Conservation (phyloP, 1,140 invertebrate species). For the Sitophilus oryzae region DNA sequence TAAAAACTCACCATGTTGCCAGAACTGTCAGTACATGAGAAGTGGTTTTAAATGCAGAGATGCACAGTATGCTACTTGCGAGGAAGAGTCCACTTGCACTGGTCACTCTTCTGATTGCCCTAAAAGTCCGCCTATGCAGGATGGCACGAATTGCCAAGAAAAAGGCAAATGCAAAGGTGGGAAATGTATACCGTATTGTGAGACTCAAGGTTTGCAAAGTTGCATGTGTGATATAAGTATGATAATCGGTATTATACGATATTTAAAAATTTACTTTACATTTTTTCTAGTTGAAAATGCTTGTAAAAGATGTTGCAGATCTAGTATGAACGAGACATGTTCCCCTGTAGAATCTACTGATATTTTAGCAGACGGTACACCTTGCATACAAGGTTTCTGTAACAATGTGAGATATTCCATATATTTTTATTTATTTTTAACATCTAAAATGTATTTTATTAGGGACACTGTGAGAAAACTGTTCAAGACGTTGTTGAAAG, state of each 20-base stretch:
- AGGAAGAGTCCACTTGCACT: conserved; percentile 77
- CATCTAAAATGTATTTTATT: conserved; percentile 29
- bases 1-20: conserved; percentile 91
- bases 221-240: conserved; percentile 92
- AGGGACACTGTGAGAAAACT: conserved; percentile 91
- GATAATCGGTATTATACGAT: conserved; percentile 28
- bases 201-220: conserved; percentile 83
- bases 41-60: conserved; percentile 77
- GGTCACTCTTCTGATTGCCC: conserved; percentile 67
- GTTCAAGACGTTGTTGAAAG: conserved; percentile 91
- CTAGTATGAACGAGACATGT: conserved; percentile 85
- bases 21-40: conserved; percentile 79
- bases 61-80: conserved; percentile 82
- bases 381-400: conserved; percentile 93
- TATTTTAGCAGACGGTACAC: conserved; percentile 86
- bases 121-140: conserved; percentile 77
- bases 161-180: conserved; percentile 79
- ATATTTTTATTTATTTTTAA: not conserved
- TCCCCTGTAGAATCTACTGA: conserved; percentile 81
- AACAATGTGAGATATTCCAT: conserved; percentile 61
- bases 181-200: conserved; percentile 87
- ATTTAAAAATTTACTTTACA: not conserved
- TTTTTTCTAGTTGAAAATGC: conserved; percentile 66
- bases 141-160: conserved; percentile 81
- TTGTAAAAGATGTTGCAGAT: conserved; percentile 84